Evolutionary conservation across 2,888 invertebrate genomes (phyloP).

Genomic region (Parelbella ahira): DNA sequence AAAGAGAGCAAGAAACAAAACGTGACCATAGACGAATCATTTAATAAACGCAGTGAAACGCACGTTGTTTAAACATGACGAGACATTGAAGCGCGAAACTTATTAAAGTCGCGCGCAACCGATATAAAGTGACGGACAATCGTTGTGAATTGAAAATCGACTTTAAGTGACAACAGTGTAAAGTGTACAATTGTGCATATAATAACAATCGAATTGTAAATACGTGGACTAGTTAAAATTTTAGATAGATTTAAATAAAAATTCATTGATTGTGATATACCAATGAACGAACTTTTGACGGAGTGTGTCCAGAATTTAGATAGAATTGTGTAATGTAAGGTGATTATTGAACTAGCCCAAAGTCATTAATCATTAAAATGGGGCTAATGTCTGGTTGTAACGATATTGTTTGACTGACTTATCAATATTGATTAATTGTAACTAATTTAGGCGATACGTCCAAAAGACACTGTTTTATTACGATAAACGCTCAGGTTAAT

Average conservation of each 20-base stretch:
- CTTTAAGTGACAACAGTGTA: constrained; percentile 28
- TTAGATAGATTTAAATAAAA: constrained; percentile 61
- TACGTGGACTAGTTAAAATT: constrained; percentile 56
- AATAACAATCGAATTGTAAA: constrained; percentile 46
- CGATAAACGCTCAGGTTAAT: constrained; percentile 18
- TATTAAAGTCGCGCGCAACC: constrained; percentile 5
- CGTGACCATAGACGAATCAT: constrained; percentile 73
- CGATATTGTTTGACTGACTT: constrained; percentile 63
- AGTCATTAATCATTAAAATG: constrained; percentile 19
- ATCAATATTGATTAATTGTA: constrained; percentile 44
- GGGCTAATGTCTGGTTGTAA: constrained; percentile 47
- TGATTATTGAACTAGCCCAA: constrained; percentile 8
- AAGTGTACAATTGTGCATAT: constrained; percentile 30
- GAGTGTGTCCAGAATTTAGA: constrained; percentile 45
- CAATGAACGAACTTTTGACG: constrained; percentile 45
- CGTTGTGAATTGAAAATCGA: constrained; percentile 4
- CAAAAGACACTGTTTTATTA: constrained; percentile 48
- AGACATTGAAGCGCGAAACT: background rate
- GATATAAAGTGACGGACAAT: constrained; percentile 3
- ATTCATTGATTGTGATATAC: constrained; percentile 74
- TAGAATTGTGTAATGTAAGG: constrained; percentile 35
- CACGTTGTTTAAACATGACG: constrained; percentile 52
- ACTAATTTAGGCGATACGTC: constrained; percentile 48
- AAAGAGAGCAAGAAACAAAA: constrained; percentile 76
- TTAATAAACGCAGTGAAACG: constrained; percentile 67